Evolutionary conservation across 2,113 vertebrate species (phyloP).

Genomic region (Canis aureus): DNA sequence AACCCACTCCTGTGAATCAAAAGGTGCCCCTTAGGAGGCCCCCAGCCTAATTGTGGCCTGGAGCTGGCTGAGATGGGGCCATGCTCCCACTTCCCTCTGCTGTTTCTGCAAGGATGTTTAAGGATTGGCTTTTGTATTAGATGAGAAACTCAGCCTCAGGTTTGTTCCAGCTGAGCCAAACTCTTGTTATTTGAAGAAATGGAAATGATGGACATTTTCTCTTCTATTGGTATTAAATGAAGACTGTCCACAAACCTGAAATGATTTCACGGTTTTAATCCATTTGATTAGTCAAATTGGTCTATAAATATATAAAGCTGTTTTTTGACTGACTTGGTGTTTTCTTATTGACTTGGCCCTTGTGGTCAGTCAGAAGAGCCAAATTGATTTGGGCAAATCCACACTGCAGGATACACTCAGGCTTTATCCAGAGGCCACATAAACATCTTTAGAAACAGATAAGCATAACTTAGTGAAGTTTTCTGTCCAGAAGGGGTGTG

Average conservation of each 20-base stretch:
- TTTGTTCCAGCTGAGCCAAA: not conserved
- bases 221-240: not conserved
- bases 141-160: not conserved
- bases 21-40: not conserved
- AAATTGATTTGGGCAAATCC: not conserved
- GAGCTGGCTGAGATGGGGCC: not conserved
- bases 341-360: conserved; percentile 48
- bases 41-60: not conserved
- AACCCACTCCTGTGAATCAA: not conserved
- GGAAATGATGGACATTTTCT: not conserved
- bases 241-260: not conserved
- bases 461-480: not conserved
- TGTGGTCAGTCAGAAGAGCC: conserved; percentile 6
- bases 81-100: not conserved
- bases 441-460: not conserved
- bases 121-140: not conserved
- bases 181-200: not conserved
- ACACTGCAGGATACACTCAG: not conserved
- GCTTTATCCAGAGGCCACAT: not conserved
- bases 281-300: conserved; percentile 12
- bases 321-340: conserved; percentile 42
- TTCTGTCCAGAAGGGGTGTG: not conserved
- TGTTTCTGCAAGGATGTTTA: not conserved
- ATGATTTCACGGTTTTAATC: not conserved
- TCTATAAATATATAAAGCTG: conserved; percentile 26